Base-by-base conservation (phyloP, 2,888 invertebrate genomes). In the Chymomyza procnemis region DNA sequence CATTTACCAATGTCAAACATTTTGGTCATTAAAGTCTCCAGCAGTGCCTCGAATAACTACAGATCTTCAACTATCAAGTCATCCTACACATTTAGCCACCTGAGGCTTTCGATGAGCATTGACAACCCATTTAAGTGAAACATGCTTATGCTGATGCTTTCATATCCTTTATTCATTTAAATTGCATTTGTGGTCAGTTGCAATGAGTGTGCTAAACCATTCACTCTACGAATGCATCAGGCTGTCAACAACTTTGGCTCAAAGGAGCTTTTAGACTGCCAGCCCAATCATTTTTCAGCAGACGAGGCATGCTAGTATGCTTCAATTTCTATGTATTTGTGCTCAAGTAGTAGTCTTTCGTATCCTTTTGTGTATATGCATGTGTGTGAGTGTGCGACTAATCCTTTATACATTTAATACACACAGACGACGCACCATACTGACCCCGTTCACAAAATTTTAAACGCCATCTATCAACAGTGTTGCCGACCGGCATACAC, bases 151-250 rank as follows among this genome's bases (percentile, higher is more conserved):
- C 54, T 22, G 22, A 19, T 61, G 66, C 22, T 59, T 62, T 80
- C 71, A 69, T 81, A 80, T 78, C 12, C 34, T 41, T 41, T 41
- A 41, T 12, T 41, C 69, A 55, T 65, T 58, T 66, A 78, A 81
- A 86, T 81, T 86, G 81, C 84, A 81, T 84, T 86, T 86, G 80
- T 66, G 80, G 80, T 69, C 74, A 63, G 74, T 71, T 64, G 71
- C 78, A 86, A 84, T 80, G 81, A 84, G 78, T 80, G 70, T 80
- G 78, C 76, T 74, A 80, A 85, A 74, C 80, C 86, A 78, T 75
- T 83, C 75, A 84, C 71, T 84, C 84, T 86, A 80, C 81, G 74
- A 59, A 76, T 76, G 54, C 66, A 66, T 48, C 52, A 41, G 60
- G 16, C 34, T 30, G 57, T 57, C 57, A 57, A 34, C 67, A 65